These are phyloP conservation scores for Trypoxylus dichotomus DNA, from an alignment of 1,140 invertebrate genomes.

Conservation along the genomic window DNA sequence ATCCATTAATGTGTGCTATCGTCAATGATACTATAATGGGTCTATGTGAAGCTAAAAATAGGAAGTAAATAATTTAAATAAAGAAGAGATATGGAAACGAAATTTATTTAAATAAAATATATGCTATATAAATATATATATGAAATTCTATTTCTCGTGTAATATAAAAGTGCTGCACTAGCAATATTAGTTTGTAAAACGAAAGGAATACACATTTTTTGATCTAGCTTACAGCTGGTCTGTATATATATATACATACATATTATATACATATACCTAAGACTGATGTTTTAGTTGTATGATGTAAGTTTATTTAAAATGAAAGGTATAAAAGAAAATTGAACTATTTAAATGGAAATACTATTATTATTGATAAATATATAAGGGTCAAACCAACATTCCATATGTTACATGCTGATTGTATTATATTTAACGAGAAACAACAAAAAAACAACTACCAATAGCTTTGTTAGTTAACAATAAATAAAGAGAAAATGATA, in stretches of 20 bases:
- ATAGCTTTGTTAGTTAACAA: conserved; percentile 29
- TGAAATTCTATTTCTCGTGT: conserved; percentile 28
- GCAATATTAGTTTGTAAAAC: conserved; percentile 29
- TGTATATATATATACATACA: conserved; percentile 25
- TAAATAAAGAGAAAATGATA: not conserved
- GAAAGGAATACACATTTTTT: conserved; percentile 5
- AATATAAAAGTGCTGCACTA: conserved; percentile 29
- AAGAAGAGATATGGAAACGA: not conserved
- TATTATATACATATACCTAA: conserved; percentile 22
- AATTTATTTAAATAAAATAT: conserved; percentile 1
- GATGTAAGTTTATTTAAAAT: conserved; percentile 6
- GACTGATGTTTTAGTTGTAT: conserved; percentile 29
- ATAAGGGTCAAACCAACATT: conserved; percentile 20
- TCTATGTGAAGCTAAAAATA: not conserved
- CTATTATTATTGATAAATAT: conserved; percentile 7
- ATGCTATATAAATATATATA: conserved; percentile 18
- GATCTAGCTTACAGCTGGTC: conserved; percentile 31
- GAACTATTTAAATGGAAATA: not conserved
- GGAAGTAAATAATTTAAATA: not conserved
- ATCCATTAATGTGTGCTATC: not conserved
- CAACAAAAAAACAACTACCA: too few relatives aligned
- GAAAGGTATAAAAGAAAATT: not conserved
- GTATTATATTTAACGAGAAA: conserved; percentile 23
- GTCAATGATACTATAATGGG: not conserved
- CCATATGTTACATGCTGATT: conserved; percentile 30